phyloP scores from a whole-genome alignment of 2,888 invertebrate genomes.

The Beris chalybata region DNA sequence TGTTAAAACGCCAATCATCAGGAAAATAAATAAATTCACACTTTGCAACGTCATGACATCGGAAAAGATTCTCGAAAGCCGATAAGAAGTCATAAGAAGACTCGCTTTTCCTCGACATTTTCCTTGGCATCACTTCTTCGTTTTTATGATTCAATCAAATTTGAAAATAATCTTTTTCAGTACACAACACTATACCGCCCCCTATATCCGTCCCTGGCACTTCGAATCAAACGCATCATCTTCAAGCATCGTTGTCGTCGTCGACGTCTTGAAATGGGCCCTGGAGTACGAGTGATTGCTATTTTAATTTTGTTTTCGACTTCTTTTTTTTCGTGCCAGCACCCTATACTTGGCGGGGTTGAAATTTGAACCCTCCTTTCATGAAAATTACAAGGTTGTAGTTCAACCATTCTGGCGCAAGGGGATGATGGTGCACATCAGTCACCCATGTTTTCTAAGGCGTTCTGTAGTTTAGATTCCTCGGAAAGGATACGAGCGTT shows the following conservation, averaged over 20 bases:
- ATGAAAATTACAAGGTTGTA: conserved; percentile 29
- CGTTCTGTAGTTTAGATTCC: conserved; percentile 7
- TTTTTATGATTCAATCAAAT: conserved; percentile 40
- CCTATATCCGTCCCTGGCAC: not conserved
- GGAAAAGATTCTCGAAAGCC: conserved; percentile 17
- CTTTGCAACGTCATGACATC: conserved; percentile 7
- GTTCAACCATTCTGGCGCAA: conserved; percentile 25
- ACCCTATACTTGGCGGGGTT: conserved; percentile 10
- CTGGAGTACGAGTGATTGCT: conserved; percentile 33
- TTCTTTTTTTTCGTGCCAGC: too few species aligned
- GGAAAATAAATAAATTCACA: conserved; percentile 28
- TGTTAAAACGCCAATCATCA: conserved; percentile 28
- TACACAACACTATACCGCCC: conserved; percentile 13
- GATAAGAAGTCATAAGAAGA: conserved; percentile 16
- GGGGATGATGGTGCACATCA: not conserved
- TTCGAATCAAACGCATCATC: conserved; percentile 1
- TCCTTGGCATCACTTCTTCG: conserved; percentile 15
- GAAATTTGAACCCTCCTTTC: conserved; percentile 30
- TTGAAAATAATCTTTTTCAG: conserved; percentile 37
- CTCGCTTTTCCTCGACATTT: conserved; percentile 5
- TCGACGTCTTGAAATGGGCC: conserved; percentile 11
- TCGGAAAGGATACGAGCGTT: too few species aligned
- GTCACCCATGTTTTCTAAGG: conserved; percentile 20
- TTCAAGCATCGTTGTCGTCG: conserved; percentile 1
- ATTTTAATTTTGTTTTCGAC: conserved; percentile 35